phyloP scores from a whole-genome alignment of 1,140 invertebrate genomes.

The Akabosia matsudoensis region DNA sequence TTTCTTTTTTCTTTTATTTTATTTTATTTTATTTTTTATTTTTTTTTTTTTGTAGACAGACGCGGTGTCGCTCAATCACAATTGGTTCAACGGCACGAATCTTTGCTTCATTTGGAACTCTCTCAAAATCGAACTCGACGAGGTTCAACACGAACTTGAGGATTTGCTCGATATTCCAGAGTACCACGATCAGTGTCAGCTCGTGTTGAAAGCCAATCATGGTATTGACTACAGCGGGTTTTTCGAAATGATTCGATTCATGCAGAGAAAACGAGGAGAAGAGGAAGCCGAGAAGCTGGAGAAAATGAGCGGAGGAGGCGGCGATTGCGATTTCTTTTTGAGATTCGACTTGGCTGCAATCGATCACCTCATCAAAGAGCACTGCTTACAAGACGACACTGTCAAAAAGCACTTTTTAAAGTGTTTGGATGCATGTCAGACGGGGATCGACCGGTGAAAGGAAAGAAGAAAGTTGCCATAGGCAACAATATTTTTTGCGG shows the following conservation, averaged over 20 bases:
- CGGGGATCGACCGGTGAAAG: no score
- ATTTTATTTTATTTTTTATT: not conserved
- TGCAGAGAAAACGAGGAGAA: not conserved
- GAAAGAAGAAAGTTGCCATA: no score
- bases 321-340: not conserved
- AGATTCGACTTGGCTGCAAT: conserved; percentile 32
- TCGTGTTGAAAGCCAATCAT: conserved; percentile 73
- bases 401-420: not conserved
- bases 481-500: no score
- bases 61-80: conserved; percentile 96
- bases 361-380: not conserved
- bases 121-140: conserved; percentile 62
- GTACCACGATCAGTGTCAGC: conserved; percentile 70
- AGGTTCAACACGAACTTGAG: conserved; percentile 73
- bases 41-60: conserved; percentile 59
- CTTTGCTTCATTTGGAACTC: conserved; percentile 68
- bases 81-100: conserved; percentile 93
- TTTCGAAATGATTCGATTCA: conserved; percentile 55
- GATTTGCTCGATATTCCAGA: conserved; percentile 69
- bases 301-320: not conserved
- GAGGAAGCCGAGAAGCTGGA: not conserved
- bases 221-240: conserved; percentile 78
- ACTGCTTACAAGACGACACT: not conserved
- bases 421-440: conserved; percentile 23
- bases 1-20: not conserved